Base-by-base conservation (phyloP, 2,113 vertebrate species). In the Plotosus lineatus region DNA sequence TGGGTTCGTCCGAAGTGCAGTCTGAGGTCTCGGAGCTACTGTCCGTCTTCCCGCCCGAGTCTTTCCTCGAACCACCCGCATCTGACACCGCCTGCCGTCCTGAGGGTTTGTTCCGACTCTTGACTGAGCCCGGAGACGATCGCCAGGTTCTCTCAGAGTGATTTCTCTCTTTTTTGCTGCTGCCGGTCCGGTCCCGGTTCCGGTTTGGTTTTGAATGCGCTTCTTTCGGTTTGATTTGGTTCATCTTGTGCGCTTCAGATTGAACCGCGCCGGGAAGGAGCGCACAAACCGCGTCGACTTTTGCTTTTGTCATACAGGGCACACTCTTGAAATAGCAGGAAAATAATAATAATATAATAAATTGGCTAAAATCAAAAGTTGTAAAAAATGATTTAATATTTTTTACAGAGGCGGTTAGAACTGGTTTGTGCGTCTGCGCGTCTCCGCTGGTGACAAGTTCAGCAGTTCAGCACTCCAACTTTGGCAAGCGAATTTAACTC, bases 11-110 rank as follows among this genome's bases (percentile, higher is more conserved):
- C 55, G 94, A 95, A 78, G 93, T 91, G 87, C 94, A 95, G 84
- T 97, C 96, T 23, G 95, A 96, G 40, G 92, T 94, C 86, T 97
- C 96, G 6, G 96, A 97, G 92, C 95, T 95, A 92, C 95, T 97
- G 93, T 96, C 95, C 2, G 95, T 94, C 23, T 94, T 94, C 53
- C 91, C 84, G 28, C 91, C 85, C 21, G 90, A 90, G 82, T 92
- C 91, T 79, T 92, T 93, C 87, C 89, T 90, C 71, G 88, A 82
- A 46, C 91, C 91, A 79, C 93, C 92, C 66, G 89, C 91, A 15
- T 93, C 92, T 3, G 92, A 91, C 4, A 91, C 85, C 63, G 92
- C 94, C 84, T 90, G 91, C 53, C 78, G 88, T 4, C 71, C 75
- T 1, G 80, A 86, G 48, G 26, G 68, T 85, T 75, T 90, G 63